phyloP scores from a whole-genome alignment of 2,888 invertebrate genomes.

The Julus scanicus region DNA sequence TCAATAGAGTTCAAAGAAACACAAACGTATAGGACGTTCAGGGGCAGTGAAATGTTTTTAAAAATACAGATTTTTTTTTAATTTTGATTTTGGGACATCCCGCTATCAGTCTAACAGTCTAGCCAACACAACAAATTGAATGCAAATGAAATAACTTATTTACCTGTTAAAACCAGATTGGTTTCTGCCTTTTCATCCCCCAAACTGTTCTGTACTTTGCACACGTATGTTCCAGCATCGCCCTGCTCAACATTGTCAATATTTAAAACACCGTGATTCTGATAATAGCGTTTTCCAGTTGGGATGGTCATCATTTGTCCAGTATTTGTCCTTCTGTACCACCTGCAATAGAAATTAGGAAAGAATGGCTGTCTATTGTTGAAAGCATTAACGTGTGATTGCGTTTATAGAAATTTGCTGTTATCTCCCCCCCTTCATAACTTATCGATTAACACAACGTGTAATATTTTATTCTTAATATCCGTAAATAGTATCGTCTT shows the following conservation, averaged over 20 bases:
- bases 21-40: no score
- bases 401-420: not conserved
- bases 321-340: conserved; percentile 50
- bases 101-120: no score
- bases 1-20: no score
- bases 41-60: no score
- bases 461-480: not conserved
- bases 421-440: not conserved
- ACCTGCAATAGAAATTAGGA: conserved; percentile 17
- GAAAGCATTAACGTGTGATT: not conserved
- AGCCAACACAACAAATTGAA: not conserved
- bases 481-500: not conserved
- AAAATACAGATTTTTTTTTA: no score
- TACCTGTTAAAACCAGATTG: conserved; percentile 55
- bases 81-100: no score
- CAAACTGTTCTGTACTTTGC: conserved; percentile 52
- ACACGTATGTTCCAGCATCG: conserved; percentile 54
- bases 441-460: not conserved
- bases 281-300: conserved; percentile 38
- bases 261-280: conserved; percentile 53
- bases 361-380: not conserved
- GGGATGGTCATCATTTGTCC: conserved; percentile 48
- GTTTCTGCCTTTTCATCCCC: conserved; percentile 56
- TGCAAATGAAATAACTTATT: conserved; percentile 13
- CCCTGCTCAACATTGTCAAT: conserved; percentile 28